Base-by-base conservation (phyloP, 2,113 vertebrate genomes). In the Xenopus laevis region DNA sequence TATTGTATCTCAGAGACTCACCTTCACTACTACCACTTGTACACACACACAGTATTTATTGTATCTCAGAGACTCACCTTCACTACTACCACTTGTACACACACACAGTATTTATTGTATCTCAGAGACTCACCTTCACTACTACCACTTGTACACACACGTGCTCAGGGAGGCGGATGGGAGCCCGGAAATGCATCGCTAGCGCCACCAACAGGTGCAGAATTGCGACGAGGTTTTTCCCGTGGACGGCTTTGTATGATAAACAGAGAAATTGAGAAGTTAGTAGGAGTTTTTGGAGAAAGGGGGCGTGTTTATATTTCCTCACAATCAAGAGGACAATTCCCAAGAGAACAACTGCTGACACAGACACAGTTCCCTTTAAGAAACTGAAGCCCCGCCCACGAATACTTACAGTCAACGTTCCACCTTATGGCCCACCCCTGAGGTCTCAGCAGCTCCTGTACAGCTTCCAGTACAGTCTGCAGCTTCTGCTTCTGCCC, bases 401-500 rank as follows among this genome's bases (percentile, higher is more conserved):
- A 11, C 9, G 23, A n/a, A 8, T 57, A 82, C 96, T 95, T 86
- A 98, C 97, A 88, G 83, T 98, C 96, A 40, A 98, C 91, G 0
- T 83, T 95, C 97, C 97, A 98, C 68, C 93, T 93, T 52, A 92
- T 88, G 0, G 85, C 85, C 95, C 95, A 95, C 81, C 95, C 93
- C 0, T 95, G 95, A 53, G 95, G 94, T 58, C 93, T 87, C 44
- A 99, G 92, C 58, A 94, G 74, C 10, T 94, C 91, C 0, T 94
- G 95, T 30, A 98, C 94, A 0, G 94, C 89, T 71, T 98, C 96
- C 83, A 98, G 82, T 9, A 98, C 95, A 0, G 94, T 98, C 85
- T 95, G 96, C 64, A 99, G 83, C 86, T 99, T 99, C 82, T 97
- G 97, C 47, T 96, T 98, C 87, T 99, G 97, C 17, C 93, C 96